Evolutionary conservation across 2,113 vertebrate genomes (phyloP).

Genomic region (Arizona elegans): DNA sequence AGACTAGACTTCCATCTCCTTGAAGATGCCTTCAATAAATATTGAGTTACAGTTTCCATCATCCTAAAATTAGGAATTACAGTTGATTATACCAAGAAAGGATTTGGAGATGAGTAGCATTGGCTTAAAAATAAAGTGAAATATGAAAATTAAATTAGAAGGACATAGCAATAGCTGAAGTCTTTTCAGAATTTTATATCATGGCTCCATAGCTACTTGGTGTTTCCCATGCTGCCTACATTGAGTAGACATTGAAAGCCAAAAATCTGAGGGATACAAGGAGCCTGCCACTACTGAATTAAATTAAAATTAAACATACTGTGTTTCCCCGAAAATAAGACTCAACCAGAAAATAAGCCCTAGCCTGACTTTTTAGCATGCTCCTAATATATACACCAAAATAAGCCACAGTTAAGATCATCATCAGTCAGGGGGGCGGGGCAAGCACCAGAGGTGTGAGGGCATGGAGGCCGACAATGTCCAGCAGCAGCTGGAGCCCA

Average conservation of each 20-base stretch:
- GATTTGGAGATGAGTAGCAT: not conserved
- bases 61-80: not conserved
- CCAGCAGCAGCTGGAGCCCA: no score
- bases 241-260: not conserved
- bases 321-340: no score
- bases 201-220: not conserved
- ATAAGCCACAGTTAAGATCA: no score
- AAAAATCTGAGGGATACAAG: not conserved
- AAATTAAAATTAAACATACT: not conserved
- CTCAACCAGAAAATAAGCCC: no score
- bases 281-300: not conserved
- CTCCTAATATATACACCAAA: no score
- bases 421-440: no score
- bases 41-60: not conserved
- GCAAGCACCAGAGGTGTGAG: rapidly evolving
- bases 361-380: no score
- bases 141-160: not conserved
- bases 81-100: not conserved
- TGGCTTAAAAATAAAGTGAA: not conserved
- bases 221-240: not conserved
- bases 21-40: not conserved
- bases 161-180: not conserved
- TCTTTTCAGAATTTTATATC: not conserved
- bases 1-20: not conserved
- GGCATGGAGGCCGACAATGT: no score